Evolutionary conservation across 2,888 invertebrate genomes (phyloP).

Genomic region (Thysanoteuthis rhombus): DNA sequence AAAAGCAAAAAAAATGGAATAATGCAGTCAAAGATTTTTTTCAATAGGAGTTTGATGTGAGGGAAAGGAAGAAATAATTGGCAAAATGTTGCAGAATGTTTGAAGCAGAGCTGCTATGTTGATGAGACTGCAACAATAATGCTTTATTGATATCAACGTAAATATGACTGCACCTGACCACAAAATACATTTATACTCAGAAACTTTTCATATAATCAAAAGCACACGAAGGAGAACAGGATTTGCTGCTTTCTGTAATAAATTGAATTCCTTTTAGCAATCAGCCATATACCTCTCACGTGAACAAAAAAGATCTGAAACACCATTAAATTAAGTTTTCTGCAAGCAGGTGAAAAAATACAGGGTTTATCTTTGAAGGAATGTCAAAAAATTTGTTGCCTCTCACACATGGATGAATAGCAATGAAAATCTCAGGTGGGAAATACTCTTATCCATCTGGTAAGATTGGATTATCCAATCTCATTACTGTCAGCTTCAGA

Average conservation of each 20-base stretch:
- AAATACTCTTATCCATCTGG: background rate
- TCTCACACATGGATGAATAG: background rate
- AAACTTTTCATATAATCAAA: background rate
- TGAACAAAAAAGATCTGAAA: background rate
- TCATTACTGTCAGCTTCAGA: background rate
- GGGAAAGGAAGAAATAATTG: background rate
- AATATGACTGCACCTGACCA: background rate
- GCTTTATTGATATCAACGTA: background rate
- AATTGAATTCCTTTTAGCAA: background rate
- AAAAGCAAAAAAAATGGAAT: too few species aligned
- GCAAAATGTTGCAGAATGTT: background rate
- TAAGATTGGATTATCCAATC: background rate
- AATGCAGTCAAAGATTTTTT: too few species aligned
- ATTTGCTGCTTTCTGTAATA: background rate
- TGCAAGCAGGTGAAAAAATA: background rate
- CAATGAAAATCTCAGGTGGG: background rate
- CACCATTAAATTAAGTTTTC: background rate
- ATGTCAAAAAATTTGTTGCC: background rate
- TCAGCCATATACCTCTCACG: background rate
- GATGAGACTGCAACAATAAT: background rate
- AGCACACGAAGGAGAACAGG: background rate
- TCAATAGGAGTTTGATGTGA: rapidly evolving
- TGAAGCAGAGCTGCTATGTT: background rate
- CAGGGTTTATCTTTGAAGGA: background rate
- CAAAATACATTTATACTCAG: background rate